Evolutionary conservation across 2,797 vertebrate genomes (phyloP), one percentile per base, ranked within the genome.

Genomic region (Pseudochromis fuscus): DNA sequence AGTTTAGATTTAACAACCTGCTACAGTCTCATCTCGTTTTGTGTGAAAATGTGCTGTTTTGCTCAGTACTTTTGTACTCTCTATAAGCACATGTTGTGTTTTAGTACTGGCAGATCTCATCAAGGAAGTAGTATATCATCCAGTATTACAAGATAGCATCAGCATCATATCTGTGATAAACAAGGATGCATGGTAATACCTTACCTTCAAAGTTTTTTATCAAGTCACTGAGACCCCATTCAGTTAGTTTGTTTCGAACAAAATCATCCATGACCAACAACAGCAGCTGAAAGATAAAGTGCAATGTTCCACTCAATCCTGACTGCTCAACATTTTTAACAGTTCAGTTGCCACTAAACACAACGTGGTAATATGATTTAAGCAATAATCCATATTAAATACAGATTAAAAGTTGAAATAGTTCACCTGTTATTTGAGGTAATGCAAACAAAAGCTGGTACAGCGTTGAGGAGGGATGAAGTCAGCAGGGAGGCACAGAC

Each of bases 211-310:
- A 86, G 38, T 0, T 27, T 0, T 38, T 0, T n/a, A 50, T 66
- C 15, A 0, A 75, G 0, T 57, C 0, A 0, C 28, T 30, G 13
- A 84, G 53, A 3, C 19, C 33, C 81, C 79, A 87, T 35, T 79
- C 49, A 10, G 0, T 0, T 42, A 80, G 44, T 75, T 45, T 67
- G 8, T 64, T 18, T 0, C 3, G 0, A 16, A 86, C 81, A 81
- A 84, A 86, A 0, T 51, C 42, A 77, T 80, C 79, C 77, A 84
- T 88, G 46, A 42, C 2, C 1, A 30, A 52, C 18, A 67, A 37
- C 18, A 48, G 44, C n/a, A 72, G 53, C 81, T 82, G 44, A 0
- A 78, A 72, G 19, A 8, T 3, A 67, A 45, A 57, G 2, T 13
- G 2, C 13, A 23, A 42, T 59, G 35, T 15, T 23, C 21, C 33